Evolutionary conservation across 2,113 vertebrate species (phyloP).

Genomic region (Sylvilagus bachmani): DNA sequence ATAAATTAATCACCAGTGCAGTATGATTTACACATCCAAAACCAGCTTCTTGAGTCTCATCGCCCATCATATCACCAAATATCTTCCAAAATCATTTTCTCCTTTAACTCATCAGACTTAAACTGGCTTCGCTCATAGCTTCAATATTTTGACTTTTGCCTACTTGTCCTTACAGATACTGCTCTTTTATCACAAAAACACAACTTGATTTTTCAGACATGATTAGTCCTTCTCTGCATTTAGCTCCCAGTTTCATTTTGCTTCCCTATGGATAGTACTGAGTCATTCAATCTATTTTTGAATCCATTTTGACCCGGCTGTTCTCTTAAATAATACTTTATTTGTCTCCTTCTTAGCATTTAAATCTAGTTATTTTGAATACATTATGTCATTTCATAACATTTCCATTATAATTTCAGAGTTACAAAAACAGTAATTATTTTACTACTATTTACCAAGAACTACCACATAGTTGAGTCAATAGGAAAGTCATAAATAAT

Average conservation of each 20-base stretch:
- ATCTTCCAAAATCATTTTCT: neutral
- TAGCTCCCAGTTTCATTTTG: slow-evolving; percentile 14
- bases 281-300: accelerated
- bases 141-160: neutral
- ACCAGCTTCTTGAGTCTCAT: neutral
- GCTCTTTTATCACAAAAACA: neutral
- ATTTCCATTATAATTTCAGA: neutral
- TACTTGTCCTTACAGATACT: neutral
- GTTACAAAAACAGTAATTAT: neutral
- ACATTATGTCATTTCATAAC: neutral
- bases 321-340: neutral
- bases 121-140: neutral
- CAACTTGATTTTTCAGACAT: neutral
- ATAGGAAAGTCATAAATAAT: neutral
- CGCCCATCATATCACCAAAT: neutral
- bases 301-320: accelerated
- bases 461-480: neutral
- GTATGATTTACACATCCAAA: neutral
- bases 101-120: neutral
- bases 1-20: neutral
- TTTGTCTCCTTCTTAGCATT: neutral
- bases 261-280: neutral
- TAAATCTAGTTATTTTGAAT: neutral
- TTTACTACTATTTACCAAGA: neutral
- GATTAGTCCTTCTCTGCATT: neutral